Percentiles rank a stretch among this genome's conserved stretches.
phyloP scores from a whole-genome alignment of 2,797 vertebrate genomes.

The Brachymystax lenok region DNA sequence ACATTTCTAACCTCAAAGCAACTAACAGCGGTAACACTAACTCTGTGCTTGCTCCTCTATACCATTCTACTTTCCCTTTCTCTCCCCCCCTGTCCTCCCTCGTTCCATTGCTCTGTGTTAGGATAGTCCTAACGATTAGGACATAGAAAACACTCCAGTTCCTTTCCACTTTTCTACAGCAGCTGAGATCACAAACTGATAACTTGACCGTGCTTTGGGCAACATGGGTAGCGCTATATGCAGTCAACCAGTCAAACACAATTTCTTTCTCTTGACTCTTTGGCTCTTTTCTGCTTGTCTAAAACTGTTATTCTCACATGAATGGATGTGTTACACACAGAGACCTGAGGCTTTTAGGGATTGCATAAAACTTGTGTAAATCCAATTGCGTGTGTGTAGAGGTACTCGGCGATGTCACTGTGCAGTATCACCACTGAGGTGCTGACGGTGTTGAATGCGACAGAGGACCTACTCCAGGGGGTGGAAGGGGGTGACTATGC shows the following conservation, averaged over 20 bases:
- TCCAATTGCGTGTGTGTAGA: conserved; percentile 71
- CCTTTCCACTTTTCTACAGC: conserved; percentile 57
- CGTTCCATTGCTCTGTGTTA: conserved; percentile 40
- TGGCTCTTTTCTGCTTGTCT: background rate
- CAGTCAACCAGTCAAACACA: background rate
- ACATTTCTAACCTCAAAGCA: background rate
- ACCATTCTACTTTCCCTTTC: background rate
- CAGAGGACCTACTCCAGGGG: conserved; percentile 90
- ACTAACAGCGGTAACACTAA: conserved; percentile 13
- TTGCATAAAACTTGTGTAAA: background rate
- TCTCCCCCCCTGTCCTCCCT: conserved; percentile 20
- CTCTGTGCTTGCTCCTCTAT: conserved; percentile 11
- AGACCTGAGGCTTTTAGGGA: background rate
- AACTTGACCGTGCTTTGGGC: background rate
- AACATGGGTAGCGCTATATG: background rate
- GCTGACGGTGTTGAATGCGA: conserved; percentile 94
- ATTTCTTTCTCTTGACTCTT: too few relatives aligned
- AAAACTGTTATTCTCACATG: background rate
- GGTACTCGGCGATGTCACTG: conserved; percentile 92
- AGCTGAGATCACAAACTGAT: conserved; percentile 54
- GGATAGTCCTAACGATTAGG: conserved; percentile 41
- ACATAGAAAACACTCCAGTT: conserved; percentile 59
- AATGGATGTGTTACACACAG: background rate
- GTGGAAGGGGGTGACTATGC: conserved; percentile 61
- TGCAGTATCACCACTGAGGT: conserved; percentile 96